Conservation (phyloP, 2,888 invertebrate species). For the Byasa hedistus region DNA sequence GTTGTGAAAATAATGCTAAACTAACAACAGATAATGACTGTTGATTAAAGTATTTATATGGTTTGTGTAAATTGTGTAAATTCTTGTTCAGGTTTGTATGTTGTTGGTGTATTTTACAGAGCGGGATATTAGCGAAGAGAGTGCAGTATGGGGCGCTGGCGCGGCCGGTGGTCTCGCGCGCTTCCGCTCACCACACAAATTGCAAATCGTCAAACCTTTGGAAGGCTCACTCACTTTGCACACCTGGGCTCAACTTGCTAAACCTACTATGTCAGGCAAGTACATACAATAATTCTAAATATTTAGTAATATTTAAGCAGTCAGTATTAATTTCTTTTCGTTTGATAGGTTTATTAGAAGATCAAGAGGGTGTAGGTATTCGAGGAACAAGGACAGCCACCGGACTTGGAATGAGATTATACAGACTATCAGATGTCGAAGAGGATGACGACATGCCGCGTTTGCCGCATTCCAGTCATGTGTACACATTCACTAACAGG, state of each 20-base stretch:
- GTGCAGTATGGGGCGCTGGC: constrained; percentile 75
- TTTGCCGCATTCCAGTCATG: constrained; percentile 87
- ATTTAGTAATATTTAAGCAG: not conserved
- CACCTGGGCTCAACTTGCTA: constrained; percentile 96
- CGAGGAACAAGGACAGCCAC: constrained; percentile 88
- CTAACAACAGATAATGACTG: not conserved
- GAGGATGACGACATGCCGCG: constrained; percentile 89
- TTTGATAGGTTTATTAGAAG: constrained; percentile 85
- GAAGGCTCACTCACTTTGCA: constrained; percentile 96
- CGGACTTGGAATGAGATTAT: constrained; percentile 85
- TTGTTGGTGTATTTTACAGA: constrained; percentile 41
- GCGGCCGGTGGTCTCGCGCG: constrained; percentile 66
- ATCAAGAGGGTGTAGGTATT: constrained; percentile 93
- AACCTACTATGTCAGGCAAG: constrained; percentile 91
- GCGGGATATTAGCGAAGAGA: constrained; percentile 65
- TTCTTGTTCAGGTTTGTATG: not conserved
- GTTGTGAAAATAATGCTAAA: constrained; percentile 7
- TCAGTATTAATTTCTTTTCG: not conserved
- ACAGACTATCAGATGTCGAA: constrained; percentile 84
- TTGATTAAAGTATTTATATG: not conserved
- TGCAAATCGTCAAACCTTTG: constrained; percentile 95
- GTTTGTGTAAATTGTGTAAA: no score
- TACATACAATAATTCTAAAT: not conserved
- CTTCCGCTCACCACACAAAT: constrained; percentile 92
- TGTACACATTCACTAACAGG: constrained; percentile 92